Evolutionary conservation across 2,797 vertebrate genomes (phyloP).

Genomic region (Acanthurus tractus): DNA sequence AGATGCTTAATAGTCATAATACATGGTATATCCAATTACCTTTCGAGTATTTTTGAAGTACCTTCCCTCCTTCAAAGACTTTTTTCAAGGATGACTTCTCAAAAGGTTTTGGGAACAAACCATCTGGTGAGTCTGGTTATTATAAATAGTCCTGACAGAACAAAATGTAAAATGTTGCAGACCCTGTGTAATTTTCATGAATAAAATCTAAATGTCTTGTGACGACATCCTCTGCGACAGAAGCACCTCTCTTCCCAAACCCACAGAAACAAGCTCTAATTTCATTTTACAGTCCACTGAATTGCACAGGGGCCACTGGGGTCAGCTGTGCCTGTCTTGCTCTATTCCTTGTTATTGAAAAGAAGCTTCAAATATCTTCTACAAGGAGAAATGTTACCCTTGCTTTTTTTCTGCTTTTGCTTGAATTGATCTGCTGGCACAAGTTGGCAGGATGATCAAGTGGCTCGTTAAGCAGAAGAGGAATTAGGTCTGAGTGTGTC

Average conservation of each 20-base stretch:
- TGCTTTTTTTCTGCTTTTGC: slow-evolving; percentile 38
- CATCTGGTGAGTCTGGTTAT: no score
- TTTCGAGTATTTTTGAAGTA: no score
- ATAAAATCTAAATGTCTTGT: slow-evolving; percentile 31
- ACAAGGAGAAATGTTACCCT: slow-evolving; percentile 54
- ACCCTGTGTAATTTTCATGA: slow-evolving; percentile 1
- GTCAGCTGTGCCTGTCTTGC: slow-evolving; percentile 63
- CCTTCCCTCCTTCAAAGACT: no score
- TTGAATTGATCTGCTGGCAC: slow-evolving; percentile 75
- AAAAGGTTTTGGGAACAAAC: no score
- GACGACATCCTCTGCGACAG: not conserved
- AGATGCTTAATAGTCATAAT: no score
- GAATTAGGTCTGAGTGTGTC: slow-evolving; percentile 75
- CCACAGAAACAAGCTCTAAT: slow-evolving; percentile 44
- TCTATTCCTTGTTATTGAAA: slow-evolving; percentile 68
- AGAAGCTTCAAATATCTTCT: slow-evolving; percentile 65
- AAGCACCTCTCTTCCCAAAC: not conserved
- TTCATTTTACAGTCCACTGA: slow-evolving; percentile 47
- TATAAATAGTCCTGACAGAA: not conserved
- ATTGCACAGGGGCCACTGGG: slow-evolving; percentile 48
- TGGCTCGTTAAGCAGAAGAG: slow-evolving; percentile 80
- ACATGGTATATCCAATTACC: no score
- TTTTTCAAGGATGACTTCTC: no score
- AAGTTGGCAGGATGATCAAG: slow-evolving; percentile 81
- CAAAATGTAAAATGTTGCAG: not conserved